Percentiles rank a stretch among this genome's conserved stretches.
These are phyloP conservation scores for Chaetodon trifascialis DNA, from an alignment of 2,113 vertebrate species.

Conservation along the genomic window DNA sequence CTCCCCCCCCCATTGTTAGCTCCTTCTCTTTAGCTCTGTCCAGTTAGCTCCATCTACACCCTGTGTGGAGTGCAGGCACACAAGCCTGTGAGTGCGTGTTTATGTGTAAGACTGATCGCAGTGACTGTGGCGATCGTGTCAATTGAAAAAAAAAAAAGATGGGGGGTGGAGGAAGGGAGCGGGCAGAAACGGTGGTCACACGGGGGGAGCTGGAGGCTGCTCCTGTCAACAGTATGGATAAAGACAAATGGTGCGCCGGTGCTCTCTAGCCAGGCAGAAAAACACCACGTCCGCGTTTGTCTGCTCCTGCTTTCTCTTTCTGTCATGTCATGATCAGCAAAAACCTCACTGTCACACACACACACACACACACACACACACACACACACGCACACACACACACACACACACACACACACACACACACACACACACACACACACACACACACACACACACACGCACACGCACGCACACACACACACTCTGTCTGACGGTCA, in stretches of 20 bases:
- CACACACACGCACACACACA: not conserved
- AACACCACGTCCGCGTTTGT: conserved; percentile 74
- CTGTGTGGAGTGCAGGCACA: not conserved
- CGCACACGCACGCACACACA: not conserved
- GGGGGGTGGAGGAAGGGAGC: not conserved
- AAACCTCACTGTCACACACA: conserved; percentile 37
- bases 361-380: not conserved
- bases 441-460: not conserved
- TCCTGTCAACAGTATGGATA: conserved; percentile 75
- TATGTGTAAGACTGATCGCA: conserved; percentile 41
- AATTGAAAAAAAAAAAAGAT: conserved; percentile 42
- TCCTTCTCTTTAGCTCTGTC: conserved; percentile 16
- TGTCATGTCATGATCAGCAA: conserved; percentile 75
- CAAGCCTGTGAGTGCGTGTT: conserved; percentile 4
- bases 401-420: not conserved
- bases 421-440: not conserved
- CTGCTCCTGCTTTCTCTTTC: conserved; percentile 64
- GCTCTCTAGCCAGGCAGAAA: conserved; percentile 83
- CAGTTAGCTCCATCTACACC: conserved; percentile 18
- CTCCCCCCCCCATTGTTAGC: conserved; percentile 14
- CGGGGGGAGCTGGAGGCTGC: conserved; percentile 49
- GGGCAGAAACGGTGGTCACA: conserved; percentile 15
- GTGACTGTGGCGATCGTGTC: conserved; percentile 27
- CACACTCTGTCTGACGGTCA: conserved; percentile 5
- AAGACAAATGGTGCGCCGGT: conserved; percentile 79